These are phyloP conservation scores for Chlamydotis undulata DNA, from an alignment of 2,113 vertebrate species.

Conservation along the genomic window DNA sequence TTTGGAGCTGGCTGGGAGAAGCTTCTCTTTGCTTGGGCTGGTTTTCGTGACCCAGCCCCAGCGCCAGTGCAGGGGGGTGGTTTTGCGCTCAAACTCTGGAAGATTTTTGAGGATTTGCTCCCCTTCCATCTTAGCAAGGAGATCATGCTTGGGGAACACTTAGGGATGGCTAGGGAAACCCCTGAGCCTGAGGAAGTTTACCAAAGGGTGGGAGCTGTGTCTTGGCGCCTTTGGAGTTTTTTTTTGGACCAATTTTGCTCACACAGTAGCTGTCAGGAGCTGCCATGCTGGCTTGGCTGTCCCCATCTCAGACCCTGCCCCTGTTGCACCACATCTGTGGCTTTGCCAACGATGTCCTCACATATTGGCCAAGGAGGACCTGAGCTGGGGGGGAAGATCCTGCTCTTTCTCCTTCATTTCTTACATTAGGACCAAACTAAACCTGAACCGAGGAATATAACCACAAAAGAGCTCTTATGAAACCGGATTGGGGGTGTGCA, in stretches of 20 bases:
- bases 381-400: neutral
- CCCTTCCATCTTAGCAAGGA: neutral
- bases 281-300: rapidly evolving
- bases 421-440: neutral
- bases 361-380: neutral
- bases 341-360: neutral
- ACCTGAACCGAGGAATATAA: neutral
- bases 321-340: neutral
- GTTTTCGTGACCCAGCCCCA: neutral
- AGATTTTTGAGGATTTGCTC: neutral
- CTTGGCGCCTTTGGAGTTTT: neutral
- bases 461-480: neutral
- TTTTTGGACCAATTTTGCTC: neutral
- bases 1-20: neutral
- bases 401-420: neutral
- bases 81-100: neutral
- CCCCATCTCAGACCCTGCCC: neutral
- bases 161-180: neutral
- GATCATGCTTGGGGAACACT: neutral
- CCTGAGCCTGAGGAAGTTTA: neutral
- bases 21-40: neutral
- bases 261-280: neutral
- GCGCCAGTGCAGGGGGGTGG: neutral
- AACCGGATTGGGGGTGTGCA: neutral
- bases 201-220: neutral